A percentile compares a stretch with the other conserved stretches of the same genome.
Evolutionary conservation across 2,797 vertebrate species (phyloP).

Genomic region (Stomatorhinus walkeri): DNA sequence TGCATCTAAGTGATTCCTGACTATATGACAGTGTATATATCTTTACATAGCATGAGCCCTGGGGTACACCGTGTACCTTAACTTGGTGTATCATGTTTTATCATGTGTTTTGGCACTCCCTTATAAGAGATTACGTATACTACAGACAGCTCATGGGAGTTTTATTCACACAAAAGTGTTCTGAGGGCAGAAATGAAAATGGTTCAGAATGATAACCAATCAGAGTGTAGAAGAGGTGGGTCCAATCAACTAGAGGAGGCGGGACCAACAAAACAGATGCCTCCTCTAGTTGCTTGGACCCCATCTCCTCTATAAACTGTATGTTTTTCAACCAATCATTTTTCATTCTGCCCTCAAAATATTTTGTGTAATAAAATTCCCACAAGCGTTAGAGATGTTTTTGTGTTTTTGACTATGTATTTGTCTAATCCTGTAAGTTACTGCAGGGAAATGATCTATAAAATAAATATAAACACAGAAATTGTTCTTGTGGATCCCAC

Average conservation of each 20-base stretch:
- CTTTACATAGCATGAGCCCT: not conserved
- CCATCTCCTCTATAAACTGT: not conserved
- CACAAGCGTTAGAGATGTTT: not conserved
- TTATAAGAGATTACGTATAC: not conserved
- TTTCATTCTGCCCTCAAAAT: not conserved
- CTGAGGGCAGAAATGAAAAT: not conserved
- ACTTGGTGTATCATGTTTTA: not conserved
- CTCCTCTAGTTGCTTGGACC: not conserved
- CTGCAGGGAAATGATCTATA: not conserved
- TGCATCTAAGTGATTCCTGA: not conserved
- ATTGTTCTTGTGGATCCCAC: not conserved
- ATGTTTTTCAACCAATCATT: not conserved
- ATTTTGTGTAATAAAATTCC: not conserved
- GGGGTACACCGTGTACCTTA: not conserved
- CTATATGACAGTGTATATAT: not conserved
- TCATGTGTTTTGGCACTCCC: not conserved
- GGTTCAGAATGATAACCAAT: not conserved
- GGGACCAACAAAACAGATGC: not conserved
- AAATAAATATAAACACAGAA: not conserved
- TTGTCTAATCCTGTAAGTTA: not conserved
- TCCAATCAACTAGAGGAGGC: not conserved
- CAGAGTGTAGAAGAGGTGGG: not conserved
- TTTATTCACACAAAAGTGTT: not conserved
- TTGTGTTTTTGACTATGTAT: not conserved
- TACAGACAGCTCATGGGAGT: not conserved